Evolutionary conservation across 35 echinoderm and acorn worm genomes (phyloP), one percentile per base, ranked within the genome.

Genomic region (Apostichopus californicus): DNA sequence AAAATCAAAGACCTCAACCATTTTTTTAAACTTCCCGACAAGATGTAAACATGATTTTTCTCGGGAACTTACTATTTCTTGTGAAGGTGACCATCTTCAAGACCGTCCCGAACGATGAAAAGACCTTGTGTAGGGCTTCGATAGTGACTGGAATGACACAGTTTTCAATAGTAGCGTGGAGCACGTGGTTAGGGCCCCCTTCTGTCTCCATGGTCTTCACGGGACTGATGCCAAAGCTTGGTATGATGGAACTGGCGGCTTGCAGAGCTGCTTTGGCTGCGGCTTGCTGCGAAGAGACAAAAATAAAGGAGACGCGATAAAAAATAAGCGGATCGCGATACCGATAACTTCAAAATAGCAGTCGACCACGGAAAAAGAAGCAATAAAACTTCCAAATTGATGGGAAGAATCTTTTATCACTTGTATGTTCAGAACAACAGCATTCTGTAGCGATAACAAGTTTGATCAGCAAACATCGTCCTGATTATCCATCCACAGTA

Each of bases 11-110:
- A 46, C 34, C 34, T 0, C 34, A 46, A 46, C 34, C 12, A 11
- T 61, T 61, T 1, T 11, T 61, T 1, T 61, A 0, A 8, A 8
- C 10, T 61, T 61, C 58, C 34, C 34, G 34, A 46, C 12, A 12
- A 61, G 58, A 61, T 8, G 11, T 7, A 12, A 12, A 8, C 7
- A 61, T 8, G 12, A 61, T 61, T 12, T 12, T 61, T 75, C 8
- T 21, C 9, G 0, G 25, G 3, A 15, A 94, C 97, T 93, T 90
- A 99, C 97, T 94, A 78, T 90, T 93, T 94, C 96, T 99, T 86
- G 91, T 96, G 78, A 99, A 99, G n/a, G 97, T 99, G 78, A 99
- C 95, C 15, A 99, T 96, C 87, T 94, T 99, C 18, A 99, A 89
- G 55, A 99, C 92, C 21, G 91, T 93, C 13, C 97, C 97, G 60